phyloP scores from a whole-genome alignment of 2,888 invertebrate species.

The Prosapia bicincta region DNA sequence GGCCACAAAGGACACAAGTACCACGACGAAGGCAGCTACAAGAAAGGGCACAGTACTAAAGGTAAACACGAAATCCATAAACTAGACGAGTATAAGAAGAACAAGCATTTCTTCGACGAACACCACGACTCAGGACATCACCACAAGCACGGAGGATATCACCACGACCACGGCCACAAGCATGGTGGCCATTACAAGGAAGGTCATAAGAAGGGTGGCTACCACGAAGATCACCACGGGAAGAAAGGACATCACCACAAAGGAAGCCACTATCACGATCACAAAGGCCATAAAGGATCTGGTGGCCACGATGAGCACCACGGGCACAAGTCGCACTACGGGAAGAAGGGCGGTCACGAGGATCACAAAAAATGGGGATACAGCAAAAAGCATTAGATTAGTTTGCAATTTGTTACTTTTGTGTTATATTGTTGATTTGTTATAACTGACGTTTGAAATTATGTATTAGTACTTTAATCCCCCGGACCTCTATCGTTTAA shows the following conservation, averaged over 20 bases:
- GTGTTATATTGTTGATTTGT: too few species aligned
- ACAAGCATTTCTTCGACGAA: conserved; percentile 83
- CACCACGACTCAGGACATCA: conserved; percentile 78
- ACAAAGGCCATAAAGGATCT: conserved; percentile 74
- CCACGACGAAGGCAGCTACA: conserved; percentile 68
- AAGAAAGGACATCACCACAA: conserved; percentile 78
- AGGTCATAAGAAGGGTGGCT: conserved; percentile 73
- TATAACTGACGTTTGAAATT: too few species aligned
- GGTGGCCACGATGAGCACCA: conserved; percentile 75
- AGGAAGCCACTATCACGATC: conserved; percentile 74
- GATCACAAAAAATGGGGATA: conserved; percentile 77
- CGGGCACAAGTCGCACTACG: conserved; percentile 68
- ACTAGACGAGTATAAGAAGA: conserved; percentile 79
- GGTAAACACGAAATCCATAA: conserved; percentile 84
- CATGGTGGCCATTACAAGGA: conserved; percentile 79
- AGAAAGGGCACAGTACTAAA: conserved; percentile 82
- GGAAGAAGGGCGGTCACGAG: conserved; percentile 75
- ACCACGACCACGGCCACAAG: conserved; percentile 76
- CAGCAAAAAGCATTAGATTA: conserved; percentile 47
- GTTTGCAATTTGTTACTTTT: neutral
- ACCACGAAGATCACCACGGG: conserved; percentile 73
- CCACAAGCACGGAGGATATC: conserved; percentile 72
- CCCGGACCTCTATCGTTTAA: too few species aligned
- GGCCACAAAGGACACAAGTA: conserved; percentile 64
- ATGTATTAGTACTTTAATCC: too few species aligned